These are phyloP conservation scores for Aplodontia rufa DNA, from an alignment of 2,113 vertebrate genomes.

Conservation along the genomic window DNA sequence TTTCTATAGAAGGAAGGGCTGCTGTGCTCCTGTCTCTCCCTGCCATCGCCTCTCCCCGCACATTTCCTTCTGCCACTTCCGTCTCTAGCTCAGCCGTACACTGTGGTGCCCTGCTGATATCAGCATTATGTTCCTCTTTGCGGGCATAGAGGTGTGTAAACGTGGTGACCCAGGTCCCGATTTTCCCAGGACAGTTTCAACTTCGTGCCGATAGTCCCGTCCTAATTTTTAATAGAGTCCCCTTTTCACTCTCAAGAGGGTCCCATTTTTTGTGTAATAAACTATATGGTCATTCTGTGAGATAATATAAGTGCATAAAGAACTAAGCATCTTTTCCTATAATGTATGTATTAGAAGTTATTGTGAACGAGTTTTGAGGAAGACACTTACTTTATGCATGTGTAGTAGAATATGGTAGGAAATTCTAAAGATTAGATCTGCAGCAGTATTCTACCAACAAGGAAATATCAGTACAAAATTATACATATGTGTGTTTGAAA, in stretches of 20 bases:
- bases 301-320: background rate
- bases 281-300: background rate
- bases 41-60: accelerated
- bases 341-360: background rate
- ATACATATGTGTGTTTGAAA: no score
- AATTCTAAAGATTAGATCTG: background rate
- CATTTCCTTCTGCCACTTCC: background rate
- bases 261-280: background rate
- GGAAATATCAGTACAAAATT: background rate
- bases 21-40: background rate
- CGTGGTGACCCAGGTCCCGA: background rate
- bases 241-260: background rate
- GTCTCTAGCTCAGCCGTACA: background rate
- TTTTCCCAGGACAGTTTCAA: background rate
- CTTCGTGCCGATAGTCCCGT: background rate
- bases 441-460: background rate
- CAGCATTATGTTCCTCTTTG: background rate
- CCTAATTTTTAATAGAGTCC: background rate
- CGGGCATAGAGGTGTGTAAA: background rate
- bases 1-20: background rate
- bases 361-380: background rate
- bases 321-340: background rate
- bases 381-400: background rate
- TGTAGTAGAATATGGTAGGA: background rate
- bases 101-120: accelerated